phyloP scores from a whole-genome alignment of 2,113 vertebrate genomes.

The Bagarius yarrelli region DNA sequence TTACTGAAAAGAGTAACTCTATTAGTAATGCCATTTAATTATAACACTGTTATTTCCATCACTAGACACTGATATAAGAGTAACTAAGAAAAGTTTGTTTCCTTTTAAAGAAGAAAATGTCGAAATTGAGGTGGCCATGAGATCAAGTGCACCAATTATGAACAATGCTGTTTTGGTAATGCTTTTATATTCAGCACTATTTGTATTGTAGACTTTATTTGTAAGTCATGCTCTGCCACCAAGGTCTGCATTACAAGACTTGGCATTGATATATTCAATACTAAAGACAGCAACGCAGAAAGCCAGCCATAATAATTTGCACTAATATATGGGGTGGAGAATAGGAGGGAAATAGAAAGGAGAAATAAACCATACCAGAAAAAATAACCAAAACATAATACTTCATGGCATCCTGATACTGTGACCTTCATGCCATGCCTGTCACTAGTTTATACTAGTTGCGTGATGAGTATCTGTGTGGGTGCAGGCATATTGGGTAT shows the following conservation, averaged over 20 bases:
- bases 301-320: constrained; percentile 46
- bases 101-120: constrained; percentile 5
- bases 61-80: constrained; percentile 4
- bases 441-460: constrained; percentile 6
- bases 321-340: constrained; percentile 36
- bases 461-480: constrained; percentile 15
- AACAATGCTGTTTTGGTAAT: constrained; percentile 29
- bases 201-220: constrained; percentile 33
- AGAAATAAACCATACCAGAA: constrained; percentile 26
- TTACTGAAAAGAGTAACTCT: too few species aligned
- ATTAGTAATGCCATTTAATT: too few species aligned
- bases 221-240: constrained; percentile 9
- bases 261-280: constrained; percentile 52
- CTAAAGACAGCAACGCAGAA: constrained; percentile 50
- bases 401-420: constrained; percentile 24
- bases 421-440: constrained; percentile 15
- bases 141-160: constrained; percentile 42
- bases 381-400: constrained; percentile 19
- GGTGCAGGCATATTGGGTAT: constrained; percentile 5
- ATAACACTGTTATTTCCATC: too few species aligned
- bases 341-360: constrained; percentile 25
- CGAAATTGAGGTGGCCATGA: constrained; percentile 29
- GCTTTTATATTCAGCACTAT: constrained; percentile 38
- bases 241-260: constrained; percentile 44
- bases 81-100: constrained; percentile 15